Conservation (phyloP, 2,113 vertebrate species). For the Suricata suricatta region DNA sequence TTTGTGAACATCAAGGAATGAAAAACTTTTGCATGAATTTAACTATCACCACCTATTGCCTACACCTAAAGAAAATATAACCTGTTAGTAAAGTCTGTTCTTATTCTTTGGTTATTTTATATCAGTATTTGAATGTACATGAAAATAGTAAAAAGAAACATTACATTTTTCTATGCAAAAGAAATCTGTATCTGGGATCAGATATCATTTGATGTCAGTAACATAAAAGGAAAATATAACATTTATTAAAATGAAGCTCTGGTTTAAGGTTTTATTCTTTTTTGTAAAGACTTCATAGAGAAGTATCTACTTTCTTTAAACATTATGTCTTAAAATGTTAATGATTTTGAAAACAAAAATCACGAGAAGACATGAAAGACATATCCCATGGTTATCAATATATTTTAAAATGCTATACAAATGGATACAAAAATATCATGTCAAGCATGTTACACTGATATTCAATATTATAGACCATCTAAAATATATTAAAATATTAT, state of each 20-base stretch:
- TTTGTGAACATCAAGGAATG: slow-evolving; percentile 24
- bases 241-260: slow-evolving; percentile 40
- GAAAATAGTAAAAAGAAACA: slow-evolving; percentile 49
- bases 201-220: slow-evolving; percentile 13
- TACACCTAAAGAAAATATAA: background rate
- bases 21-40: background rate
- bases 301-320: background rate
- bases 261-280: background rate
- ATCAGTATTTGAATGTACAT: background rate
- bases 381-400: background rate
- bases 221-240: slow-evolving; percentile 31
- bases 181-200: background rate
- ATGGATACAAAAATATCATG: background rate
- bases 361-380: accelerated
- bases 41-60: background rate
- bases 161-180: background rate
- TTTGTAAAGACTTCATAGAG: background rate
- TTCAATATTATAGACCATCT: slow-evolving; percentile 8
- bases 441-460: background rate
- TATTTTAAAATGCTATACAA: slow-evolving; percentile 20
- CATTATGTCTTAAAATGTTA: background rate
- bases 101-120: slow-evolving; percentile 11
- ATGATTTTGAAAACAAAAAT: background rate
- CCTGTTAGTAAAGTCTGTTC: slow-evolving; percentile 1
- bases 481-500: slow-evolving; percentile 6